Conservation (phyloP, 2,797 vertebrate species). For the Smutsia temminckii region DNA sequence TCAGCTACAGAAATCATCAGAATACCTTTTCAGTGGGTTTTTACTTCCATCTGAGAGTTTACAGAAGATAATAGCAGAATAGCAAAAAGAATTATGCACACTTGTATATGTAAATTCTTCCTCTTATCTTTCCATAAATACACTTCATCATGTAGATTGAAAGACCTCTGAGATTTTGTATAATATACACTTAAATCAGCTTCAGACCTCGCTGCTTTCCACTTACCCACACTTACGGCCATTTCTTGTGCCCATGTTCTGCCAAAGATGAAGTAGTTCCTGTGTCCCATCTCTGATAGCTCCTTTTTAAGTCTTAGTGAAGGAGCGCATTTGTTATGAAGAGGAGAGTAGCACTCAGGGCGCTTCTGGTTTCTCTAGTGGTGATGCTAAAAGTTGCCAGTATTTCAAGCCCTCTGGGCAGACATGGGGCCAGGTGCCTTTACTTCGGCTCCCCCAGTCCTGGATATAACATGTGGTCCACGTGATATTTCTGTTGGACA, state of each 20-base stretch:
- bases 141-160: fast-evolving
- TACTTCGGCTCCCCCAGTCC: too few species aligned
- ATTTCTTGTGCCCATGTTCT: fast-evolving
- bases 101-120: fast-evolving
- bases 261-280: not conserved
- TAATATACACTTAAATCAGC: not conserved
- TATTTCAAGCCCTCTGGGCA: fast-evolving
- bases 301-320: not conserved
- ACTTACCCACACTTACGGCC: fast-evolving
- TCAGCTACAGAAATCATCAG: not conserved
- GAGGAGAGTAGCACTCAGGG: fast-evolving
- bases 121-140: fast-evolving
- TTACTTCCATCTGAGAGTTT: not conserved
- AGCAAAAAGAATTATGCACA: not conserved
- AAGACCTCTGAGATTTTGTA: fast-evolving
- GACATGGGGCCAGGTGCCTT: fast-evolving
- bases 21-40: fast-evolving
- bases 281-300: fast-evolving
- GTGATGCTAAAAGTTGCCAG: fast-evolving
- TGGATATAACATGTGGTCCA: not conserved
- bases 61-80: fast-evolving
- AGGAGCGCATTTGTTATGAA: not conserved
- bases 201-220: not conserved
- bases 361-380: fast-evolving
- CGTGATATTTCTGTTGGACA: fast-evolving